Percentiles rank a stretch among this genome's conserved stretches.
These are phyloP conservation scores for Lacerta agilis DNA, from an alignment of 2,797 vertebrate species.

Conservation along the genomic window DNA sequence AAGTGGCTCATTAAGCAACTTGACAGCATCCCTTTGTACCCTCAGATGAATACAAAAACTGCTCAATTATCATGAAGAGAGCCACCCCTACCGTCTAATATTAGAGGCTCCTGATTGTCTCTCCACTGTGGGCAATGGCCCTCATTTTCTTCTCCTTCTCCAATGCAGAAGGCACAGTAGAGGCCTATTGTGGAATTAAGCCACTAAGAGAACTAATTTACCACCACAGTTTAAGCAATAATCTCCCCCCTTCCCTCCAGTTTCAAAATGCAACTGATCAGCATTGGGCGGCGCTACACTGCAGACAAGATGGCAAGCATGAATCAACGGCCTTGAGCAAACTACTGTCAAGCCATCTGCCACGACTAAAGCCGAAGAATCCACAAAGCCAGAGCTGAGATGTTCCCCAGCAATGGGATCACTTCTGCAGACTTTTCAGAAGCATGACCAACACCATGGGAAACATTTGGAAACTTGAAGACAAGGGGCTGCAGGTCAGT, in stretches of 20 bases:
- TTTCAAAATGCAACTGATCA: not conserved
- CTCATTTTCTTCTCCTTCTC: not conserved
- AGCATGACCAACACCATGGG: not conserved
- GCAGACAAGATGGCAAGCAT: not conserved
- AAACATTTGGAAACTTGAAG: too few species aligned
- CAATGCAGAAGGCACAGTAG: not conserved
- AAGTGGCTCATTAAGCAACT: conserved; percentile 47
- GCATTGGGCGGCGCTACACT: not conserved
- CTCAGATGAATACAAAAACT: conserved; percentile 28
- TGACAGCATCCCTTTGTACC: conserved; percentile 30
- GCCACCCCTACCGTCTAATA: conserved; percentile 20
- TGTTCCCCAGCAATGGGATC: not conserved
- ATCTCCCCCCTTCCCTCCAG: not conserved
- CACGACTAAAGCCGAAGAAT: rapidly evolving
- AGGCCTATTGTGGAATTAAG: not conserved
- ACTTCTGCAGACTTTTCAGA: not conserved
- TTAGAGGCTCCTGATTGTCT: conserved; percentile 3
- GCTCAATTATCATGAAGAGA: conserved; percentile 31
- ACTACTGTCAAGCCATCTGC: rapidly evolving
- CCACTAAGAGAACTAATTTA: conserved; percentile 16
- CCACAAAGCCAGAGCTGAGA: too few species aligned
- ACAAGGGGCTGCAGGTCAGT: too few species aligned
- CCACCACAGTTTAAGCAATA: conserved; percentile 16
- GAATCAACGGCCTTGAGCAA: not conserved
- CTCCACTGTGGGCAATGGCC: not conserved